A percentile compares a stretch with the other conserved stretches of the same genome.
phyloP scores from a whole-genome alignment of 1,140 invertebrate genomes.

The Eumeta japonica region DNA sequence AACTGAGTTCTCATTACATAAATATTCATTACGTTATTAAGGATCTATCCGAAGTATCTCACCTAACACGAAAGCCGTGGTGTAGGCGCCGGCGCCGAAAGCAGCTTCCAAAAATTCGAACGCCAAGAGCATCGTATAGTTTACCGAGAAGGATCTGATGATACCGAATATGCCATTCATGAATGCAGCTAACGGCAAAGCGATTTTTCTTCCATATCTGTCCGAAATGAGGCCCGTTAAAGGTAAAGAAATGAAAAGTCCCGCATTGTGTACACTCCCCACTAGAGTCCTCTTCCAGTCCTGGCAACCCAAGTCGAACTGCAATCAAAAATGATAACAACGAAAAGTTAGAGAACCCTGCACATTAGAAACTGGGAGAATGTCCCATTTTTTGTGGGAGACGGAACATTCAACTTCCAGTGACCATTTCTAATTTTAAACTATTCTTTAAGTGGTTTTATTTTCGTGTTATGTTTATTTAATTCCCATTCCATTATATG shows the following conservation, averaged over 20 bases:
- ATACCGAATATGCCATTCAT: slow-evolving; percentile 62
- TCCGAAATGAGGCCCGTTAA: slow-evolving; percentile 69
- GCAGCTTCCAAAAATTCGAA: slow-evolving; percentile 67
- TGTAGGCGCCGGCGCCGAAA: slow-evolving; percentile 65
- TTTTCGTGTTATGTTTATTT: neutral
- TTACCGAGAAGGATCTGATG: slow-evolving; percentile 64
- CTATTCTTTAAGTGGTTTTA: neutral
- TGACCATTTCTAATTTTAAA: neutral
- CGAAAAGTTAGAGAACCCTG: neutral
- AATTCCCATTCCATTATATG: too few species aligned
- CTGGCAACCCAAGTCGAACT: slow-evolving; percentile 50
- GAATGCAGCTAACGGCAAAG: slow-evolving; percentile 60
- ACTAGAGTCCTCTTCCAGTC: slow-evolving; percentile 69
- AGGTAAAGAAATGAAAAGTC: slow-evolving; percentile 67
- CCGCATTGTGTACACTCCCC: slow-evolving; percentile 70
- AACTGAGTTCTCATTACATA: neutral
- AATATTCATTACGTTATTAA: neutral
- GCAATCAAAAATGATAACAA: slow-evolving; percentile 15
- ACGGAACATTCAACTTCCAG: neutral
- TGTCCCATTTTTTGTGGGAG: neutral
- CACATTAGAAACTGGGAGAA: neutral
- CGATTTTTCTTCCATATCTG: slow-evolving; percentile 62
- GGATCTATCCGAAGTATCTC: slow-evolving; percentile 9
- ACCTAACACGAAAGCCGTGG: slow-evolving; percentile 63
- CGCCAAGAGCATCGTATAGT: slow-evolving; percentile 61